Evolutionary conservation across 2,113 vertebrate species (phyloP), one percentile per base, ranked within the genome.

Genomic region (western clawed frog (Xenopus tropicalis)): DNA sequence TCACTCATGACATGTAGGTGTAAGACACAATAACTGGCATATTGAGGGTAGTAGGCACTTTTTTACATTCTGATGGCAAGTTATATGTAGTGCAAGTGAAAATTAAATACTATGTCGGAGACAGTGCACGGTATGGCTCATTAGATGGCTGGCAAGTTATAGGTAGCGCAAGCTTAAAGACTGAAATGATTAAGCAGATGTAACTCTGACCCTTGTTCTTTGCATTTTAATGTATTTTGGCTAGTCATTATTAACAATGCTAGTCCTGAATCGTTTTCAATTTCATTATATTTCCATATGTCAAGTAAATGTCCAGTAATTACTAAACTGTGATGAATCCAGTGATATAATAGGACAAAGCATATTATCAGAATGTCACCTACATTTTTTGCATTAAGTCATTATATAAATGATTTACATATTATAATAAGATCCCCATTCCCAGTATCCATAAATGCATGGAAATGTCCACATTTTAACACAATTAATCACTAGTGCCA

Each of bases 321-420:
- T 76, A 76, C 24, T 58, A 69, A 69, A 69, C 46, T 69, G 59
- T 69, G 73, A 76, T 69, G 69, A 76, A 76, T 76, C 69, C 43
- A 62, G 63, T 69, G 42, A 22, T 20, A 23, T 43, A 66, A 48
- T 20, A 20, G 6, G 37, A 69, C 29, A 56, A 69, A 63, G 66
- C 58, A 21, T n/a, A 43, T 20, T 54, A 67, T 43, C 51, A 2
- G 25, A 24, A 12, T 69, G 62, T 69, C 66, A 54, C 72, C 72
- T 74, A 62, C 57, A 68, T 44, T 57, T n/a, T 67, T 46, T 61
- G 54, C 72, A 61, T 74, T 68, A 68, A 51, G 19, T 51, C 65
- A 68, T 74, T 61, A 74, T 69, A 74, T 62, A 68, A 61, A 69
- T 43, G 19, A 76, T 76, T 76, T 69, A 24, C 73, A 76, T 76